phyloP scores from a whole-genome alignment of 2,113 vertebrate species.

The Vombatus ursinus region DNA sequence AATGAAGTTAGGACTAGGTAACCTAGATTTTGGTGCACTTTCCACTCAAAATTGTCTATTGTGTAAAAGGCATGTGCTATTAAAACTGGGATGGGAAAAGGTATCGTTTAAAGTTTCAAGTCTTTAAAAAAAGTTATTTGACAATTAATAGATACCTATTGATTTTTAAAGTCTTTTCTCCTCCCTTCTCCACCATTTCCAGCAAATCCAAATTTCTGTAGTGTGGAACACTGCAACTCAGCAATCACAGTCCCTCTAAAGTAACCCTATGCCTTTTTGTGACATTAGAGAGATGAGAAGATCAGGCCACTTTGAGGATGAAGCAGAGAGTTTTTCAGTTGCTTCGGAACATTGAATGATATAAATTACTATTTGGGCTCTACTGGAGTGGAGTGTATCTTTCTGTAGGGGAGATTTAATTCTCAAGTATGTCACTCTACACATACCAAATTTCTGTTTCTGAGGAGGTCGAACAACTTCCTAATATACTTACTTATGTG shows the following conservation, averaged over 20 bases:
- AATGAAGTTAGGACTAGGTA: neutral
- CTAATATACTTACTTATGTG: neutral
- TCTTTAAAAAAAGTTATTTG: neutral
- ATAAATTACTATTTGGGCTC: neutral
- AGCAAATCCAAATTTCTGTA: slow-evolving; percentile 2
- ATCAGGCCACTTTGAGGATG: neutral
- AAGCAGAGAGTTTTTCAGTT: neutral
- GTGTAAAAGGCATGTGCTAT: neutral
- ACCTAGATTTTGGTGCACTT: neutral
- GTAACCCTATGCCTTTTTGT: neutral
- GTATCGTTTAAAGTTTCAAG: fast-evolving
- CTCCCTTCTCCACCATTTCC: too few relatives aligned
- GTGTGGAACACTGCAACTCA: neutral
- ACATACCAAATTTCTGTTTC: neutral
- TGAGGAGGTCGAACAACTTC: fast-evolving
- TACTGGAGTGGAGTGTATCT: neutral
- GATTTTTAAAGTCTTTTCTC: neutral
- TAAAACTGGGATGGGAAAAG: neutral
- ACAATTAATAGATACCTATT: slow-evolving; percentile 6
- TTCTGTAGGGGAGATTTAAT: neutral
- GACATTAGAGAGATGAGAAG: slow-evolving; percentile 39
- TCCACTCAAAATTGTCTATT: neutral
- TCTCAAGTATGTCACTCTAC: neutral
- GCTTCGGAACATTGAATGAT: too few relatives aligned
- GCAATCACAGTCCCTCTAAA: neutral